These are phyloP conservation scores for Myotis davidii DNA, from an alignment of 2,113 vertebrate genomes.

Conservation along the genomic window DNA sequence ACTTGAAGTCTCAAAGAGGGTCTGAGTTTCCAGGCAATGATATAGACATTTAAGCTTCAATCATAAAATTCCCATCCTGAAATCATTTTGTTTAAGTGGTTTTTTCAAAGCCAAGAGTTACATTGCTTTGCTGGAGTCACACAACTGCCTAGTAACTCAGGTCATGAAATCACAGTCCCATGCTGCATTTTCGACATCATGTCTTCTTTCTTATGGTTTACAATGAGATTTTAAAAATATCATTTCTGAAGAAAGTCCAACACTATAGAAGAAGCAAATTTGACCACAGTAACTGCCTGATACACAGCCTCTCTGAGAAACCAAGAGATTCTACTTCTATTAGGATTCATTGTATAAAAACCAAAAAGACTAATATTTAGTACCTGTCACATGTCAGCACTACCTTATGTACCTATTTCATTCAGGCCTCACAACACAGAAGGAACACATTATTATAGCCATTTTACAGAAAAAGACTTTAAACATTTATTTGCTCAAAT, in stretches of 20 bases:
- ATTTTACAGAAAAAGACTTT: neutral
- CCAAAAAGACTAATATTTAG: neutral
- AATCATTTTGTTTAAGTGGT: neutral
- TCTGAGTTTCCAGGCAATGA: neutral
- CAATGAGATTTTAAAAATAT: neutral
- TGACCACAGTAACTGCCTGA: neutral
- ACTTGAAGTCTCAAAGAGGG: neutral
- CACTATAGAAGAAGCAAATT: neutral
- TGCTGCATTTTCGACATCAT: neutral
- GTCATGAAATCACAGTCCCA: neutral
- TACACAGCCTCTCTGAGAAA: neutral
- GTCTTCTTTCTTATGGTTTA: neutral
- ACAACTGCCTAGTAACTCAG: neutral
- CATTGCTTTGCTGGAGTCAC: neutral
- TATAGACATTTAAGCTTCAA: neutral
- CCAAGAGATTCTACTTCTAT: neutral
- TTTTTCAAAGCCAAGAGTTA: neutral
- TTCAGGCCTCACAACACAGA: neutral
- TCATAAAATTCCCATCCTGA: neutral
- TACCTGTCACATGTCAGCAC: neutral
- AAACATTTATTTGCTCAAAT: neutral
- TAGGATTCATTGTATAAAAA: neutral
- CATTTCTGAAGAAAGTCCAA: neutral
- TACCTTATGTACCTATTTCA: neutral
- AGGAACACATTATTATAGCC: neutral